Evolutionary conservation across 2,113 vertebrate genomes (phyloP), one percentile per base, ranked within the genome.

Genomic region (Ornithorhynchus anatinus): DNA sequence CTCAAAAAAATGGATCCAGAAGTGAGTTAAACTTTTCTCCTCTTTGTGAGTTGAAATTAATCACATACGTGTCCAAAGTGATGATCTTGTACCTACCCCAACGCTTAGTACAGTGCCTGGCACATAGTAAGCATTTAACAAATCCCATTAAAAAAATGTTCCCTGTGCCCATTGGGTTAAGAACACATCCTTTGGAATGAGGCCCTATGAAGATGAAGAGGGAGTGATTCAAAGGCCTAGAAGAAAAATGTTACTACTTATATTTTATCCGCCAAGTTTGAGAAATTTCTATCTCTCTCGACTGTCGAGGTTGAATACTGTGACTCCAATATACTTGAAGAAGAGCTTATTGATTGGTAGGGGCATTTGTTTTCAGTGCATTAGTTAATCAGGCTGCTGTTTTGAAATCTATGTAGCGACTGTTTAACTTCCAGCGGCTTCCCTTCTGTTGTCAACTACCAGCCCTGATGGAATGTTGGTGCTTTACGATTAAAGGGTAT

Each of bases 391-490:
- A 89, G 81, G 58, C 84, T 88, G 60, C 67, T 88, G 59, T 84
- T 91, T 91, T 88, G 77, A 92, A 91, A 89, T 86, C 81, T 85
- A 59, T 82, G 80, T 78, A 89, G 78, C 63, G 89, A 84, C 68
- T 91, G 76, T 89, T 89, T 90, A 84, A 85, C 60, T 88, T 89
- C 79, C 84, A 85, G 80, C 87, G 79, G 83, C 89, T 92, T 92
- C 77, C 62, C 69, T 87, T 81, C 75, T 89, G 80, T 31, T 69
- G 78, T 85, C 53, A 85, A 72, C 79, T 82, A 86, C 72, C 54
- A 84, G 80, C 76, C 82, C 81, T 88, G 77, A 77, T 88, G 59
- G 86, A 92, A 92, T 85, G 69, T 82, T 86, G 89, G 75, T 84
- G 73, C 69, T 77, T 86, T 89, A 83, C 88, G 87, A 84, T 89